phyloP scores from a whole-genome alignment of 1,140 invertebrate genomes.

The Geopemphigus sp. region DNA sequence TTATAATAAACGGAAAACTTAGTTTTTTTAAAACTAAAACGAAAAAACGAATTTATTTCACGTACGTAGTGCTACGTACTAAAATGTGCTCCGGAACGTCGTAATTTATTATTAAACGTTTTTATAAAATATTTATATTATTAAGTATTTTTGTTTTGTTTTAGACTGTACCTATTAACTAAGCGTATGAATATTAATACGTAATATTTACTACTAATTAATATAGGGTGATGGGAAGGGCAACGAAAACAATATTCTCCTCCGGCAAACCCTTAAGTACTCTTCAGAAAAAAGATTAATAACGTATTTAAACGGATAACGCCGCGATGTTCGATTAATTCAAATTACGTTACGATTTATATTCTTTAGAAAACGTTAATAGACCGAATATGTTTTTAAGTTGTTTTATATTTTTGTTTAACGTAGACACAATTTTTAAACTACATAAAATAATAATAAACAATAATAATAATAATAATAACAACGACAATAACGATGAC shows the following conservation, averaged over 20 bases:
- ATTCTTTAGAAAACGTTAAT: no score
- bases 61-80: background rate
- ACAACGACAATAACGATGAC: no score
- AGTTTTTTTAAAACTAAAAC: background rate
- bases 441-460: no score
- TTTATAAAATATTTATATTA: background rate
- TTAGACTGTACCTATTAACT: conserved; percentile 15
- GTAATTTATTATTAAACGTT: background rate
- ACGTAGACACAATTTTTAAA: background rate
- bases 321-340: no score
- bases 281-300: background rate
- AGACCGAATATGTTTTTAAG: no score
- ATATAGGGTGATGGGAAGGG: conserved; percentile 47
- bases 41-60: background rate
- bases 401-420: background rate
- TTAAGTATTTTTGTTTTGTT: background rate
- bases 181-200: conserved; percentile 19
- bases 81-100: background rate
- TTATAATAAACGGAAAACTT: no score
- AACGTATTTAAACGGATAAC: background rate
- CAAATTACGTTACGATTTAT: no score
- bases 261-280: conserved; percentile 46
- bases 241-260: conserved; percentile 48
- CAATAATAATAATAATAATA: no score
- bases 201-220: conserved; percentile 26